Conservation (phyloP, 2,113 vertebrate species). For the Strix uralensis region DNA sequence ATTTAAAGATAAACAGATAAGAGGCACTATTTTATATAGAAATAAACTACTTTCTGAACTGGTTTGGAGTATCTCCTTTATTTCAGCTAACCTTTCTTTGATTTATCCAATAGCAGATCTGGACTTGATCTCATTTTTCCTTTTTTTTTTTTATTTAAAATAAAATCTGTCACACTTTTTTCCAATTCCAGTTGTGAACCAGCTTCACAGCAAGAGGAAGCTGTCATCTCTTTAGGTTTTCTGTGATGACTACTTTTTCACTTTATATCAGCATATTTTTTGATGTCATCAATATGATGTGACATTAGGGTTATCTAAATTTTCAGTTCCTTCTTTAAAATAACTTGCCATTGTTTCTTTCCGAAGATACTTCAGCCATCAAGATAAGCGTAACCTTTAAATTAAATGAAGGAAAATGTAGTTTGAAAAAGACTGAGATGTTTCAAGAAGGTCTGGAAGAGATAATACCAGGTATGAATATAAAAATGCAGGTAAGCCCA, state of each 20-base stretch:
- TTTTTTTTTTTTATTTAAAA: neutral
- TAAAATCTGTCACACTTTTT: neutral
- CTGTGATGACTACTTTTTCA: neutral
- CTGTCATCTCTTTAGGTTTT: neutral
- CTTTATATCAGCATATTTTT: neutral
- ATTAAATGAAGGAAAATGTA: slow-evolving; percentile 89
- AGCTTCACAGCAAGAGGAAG: neutral
- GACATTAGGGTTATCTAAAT: neutral
- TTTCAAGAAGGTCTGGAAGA: slow-evolving; percentile 82
- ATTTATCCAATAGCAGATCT: neutral
- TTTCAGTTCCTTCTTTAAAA: slow-evolving; percentile 3
- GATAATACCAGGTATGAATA: slow-evolving; percentile 85
- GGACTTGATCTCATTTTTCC: neutral
- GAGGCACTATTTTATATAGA: neutral
- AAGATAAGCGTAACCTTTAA: slow-evolving; percentile 92
- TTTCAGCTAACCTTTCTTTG: neutral
- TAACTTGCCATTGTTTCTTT: slow-evolving; percentile 67
- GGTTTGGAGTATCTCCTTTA: neutral
- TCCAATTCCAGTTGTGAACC: neutral
- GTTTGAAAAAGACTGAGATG: slow-evolving; percentile 88
- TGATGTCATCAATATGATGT: neutral
- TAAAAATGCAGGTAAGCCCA: neutral
- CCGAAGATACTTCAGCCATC: slow-evolving; percentile 79
- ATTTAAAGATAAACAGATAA: neutral
- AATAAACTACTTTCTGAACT: neutral